Percentiles rank a stretch among this genome's conserved stretches.
Conservation (phyloP, 2,113 vertebrate species). For the Zootoca vivipara region DNA sequence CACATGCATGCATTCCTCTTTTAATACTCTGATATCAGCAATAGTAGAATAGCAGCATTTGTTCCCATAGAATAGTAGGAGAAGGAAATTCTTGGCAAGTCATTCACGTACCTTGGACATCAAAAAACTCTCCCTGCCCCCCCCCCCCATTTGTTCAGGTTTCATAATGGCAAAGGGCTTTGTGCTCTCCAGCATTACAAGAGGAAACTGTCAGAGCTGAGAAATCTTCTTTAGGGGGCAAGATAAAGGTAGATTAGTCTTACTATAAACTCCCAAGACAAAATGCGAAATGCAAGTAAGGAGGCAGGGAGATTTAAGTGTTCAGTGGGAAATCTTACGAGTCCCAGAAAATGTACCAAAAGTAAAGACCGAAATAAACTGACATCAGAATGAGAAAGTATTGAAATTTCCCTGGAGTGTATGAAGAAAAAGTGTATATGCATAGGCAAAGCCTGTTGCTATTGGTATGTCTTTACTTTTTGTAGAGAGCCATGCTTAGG, state of each 20-base stretch:
- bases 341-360: slow-evolving; percentile 30
- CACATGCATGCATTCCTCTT: background rate
- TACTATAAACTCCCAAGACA: slow-evolving; percentile 35
- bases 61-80: background rate
- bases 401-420: slow-evolving; percentile 3
- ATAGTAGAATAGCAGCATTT: no score
- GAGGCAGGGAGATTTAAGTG: slow-evolving; percentile 34
- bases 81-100: background rate
- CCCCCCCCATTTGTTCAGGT: no score
- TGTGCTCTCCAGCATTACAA: slow-evolving; percentile 24
- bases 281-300: slow-evolving; percentile 37
- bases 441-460: background rate
- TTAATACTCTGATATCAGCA: background rate
- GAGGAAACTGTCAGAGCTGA: slow-evolving; percentile 37
- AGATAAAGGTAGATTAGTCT: slow-evolving; percentile 48
- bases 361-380: slow-evolving; percentile 18
- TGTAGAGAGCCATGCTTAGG: background rate
- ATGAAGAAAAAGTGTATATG: background rate
- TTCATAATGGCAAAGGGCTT: slow-evolving; percentile 36
- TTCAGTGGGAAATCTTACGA: slow-evolving; percentile 29
- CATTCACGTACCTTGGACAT: background rate
- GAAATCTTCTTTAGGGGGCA: slow-evolving; percentile 35
- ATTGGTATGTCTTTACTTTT: background rate
- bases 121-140: no score
- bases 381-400: slow-evolving; percentile 21